Conservation (phyloP, 1,140 invertebrate genomes). For the Wasmannia auropunctata region DNA sequence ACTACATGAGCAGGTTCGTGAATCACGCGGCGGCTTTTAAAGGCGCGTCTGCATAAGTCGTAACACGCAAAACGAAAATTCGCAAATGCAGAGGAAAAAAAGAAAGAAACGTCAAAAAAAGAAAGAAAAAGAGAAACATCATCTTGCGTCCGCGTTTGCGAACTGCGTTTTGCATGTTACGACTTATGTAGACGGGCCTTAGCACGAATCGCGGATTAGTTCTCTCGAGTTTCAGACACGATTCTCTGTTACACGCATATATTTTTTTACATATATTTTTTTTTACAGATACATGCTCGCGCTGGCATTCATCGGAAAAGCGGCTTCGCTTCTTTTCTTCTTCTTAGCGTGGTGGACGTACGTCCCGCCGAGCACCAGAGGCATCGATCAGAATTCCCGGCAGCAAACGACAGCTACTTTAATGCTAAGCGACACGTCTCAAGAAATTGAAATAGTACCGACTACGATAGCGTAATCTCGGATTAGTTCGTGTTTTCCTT, state of each 20-base stretch:
- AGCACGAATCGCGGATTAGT: neutral
- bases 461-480: slow-evolving; percentile 33
- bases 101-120: too few relatives aligned
- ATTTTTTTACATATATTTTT: too few relatives aligned
- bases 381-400: slow-evolving; percentile 59
- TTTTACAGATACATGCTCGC: slow-evolving; percentile 88
- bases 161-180: too few relatives aligned
- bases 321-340: slow-evolving; percentile 88
- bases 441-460: slow-evolving; percentile 46
- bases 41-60: too few relatives aligned
- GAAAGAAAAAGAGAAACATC: too few relatives aligned
- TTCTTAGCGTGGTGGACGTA: slow-evolving; percentile 90
- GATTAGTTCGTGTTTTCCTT: too few relatives aligned
- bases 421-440: slow-evolving; percentile 62
- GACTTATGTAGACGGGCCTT: too few relatives aligned
- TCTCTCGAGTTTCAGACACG: neutral
- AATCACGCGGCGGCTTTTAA: neutral
- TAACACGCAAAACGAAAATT: too few relatives aligned
- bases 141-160: too few relatives aligned
- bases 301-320: slow-evolving; percentile 88
- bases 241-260: neutral
- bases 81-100: too few relatives aligned
- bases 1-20: slow-evolving; percentile 88
- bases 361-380: slow-evolving; percentile 85
- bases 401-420: slow-evolving; percentile 73